Conservation (phyloP, 1,140 invertebrate genomes). For the Drosophila orosa region DNA sequence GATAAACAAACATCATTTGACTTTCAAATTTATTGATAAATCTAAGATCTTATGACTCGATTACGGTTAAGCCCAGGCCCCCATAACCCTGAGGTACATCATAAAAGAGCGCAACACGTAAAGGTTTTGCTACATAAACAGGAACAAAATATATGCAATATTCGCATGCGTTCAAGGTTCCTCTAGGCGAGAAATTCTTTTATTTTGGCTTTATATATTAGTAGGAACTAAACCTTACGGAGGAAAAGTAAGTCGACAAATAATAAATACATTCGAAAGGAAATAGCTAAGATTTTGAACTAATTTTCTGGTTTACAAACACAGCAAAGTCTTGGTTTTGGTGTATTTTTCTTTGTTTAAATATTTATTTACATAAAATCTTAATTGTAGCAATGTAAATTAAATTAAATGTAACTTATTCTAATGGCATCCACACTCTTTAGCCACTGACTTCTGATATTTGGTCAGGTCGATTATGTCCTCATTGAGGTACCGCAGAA, state of each 20-base stretch:
- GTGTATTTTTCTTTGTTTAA: background rate
- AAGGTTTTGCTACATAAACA: conserved; percentile 19
- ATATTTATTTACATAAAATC: conserved; percentile 11
- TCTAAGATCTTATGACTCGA: conserved; percentile 64
- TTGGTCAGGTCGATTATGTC: conserved; percentile 80
- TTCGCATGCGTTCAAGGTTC: background rate
- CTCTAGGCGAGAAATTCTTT: background rate
- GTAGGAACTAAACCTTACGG: background rate
- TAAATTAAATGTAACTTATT: background rate
- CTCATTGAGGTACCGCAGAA: conserved; percentile 76
- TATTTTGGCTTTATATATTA: background rate
- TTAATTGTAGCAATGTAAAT: background rate
- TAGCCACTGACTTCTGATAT: conserved; percentile 77
- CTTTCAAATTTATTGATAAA: conserved; percentile 79
- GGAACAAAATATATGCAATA: conserved; percentile 6
- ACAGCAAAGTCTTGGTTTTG: background rate
- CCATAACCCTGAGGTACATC: conserved; percentile 9
- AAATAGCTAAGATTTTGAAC: background rate
- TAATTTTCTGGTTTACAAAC: background rate
- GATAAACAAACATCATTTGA: conserved; percentile 49
- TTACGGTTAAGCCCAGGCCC: conserved; percentile 26
- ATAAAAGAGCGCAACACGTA: conserved; percentile 31
- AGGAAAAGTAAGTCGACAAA: background rate
- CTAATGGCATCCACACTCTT: conserved; percentile 78
- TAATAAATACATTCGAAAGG: background rate